phyloP scores from a whole-genome alignment of 2,797 vertebrate species.

The Heteromormyrus szaboi region DNA sequence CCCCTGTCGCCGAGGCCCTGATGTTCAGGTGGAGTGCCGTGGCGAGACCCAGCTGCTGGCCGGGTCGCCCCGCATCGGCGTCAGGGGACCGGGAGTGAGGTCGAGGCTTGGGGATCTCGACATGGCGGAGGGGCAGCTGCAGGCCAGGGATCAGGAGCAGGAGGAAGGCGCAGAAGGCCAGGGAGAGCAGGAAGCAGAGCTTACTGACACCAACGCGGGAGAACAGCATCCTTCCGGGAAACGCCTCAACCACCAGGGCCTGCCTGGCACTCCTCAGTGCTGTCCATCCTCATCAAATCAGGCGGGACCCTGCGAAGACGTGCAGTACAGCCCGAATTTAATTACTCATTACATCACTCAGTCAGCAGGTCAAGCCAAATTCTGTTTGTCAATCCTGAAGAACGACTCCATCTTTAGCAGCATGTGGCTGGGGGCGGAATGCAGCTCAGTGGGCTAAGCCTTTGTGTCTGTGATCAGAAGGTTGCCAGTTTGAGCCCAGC shows the following conservation, averaged over 20 bases:
- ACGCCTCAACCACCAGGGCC: conserved; percentile 62
- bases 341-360: neutral
- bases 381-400: neutral
- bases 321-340: neutral
- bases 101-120: conserved; percentile 53
- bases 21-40: neutral
- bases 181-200: conserved; percentile 74
- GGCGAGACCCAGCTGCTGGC: neutral
- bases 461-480: neutral
- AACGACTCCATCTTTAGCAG: neutral
- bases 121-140: conserved; percentile 46
- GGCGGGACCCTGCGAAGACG: conserved; percentile 36
- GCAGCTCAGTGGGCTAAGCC: neutral
- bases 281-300: conserved; percentile 51
- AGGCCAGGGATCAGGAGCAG: conserved; percentile 69
- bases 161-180: conserved; percentile 69
- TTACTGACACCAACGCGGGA: conserved; percentile 66
- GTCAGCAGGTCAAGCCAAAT: neutral
- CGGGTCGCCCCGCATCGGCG: neutral
- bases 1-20: neutral
- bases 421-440: neutral
- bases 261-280: conserved; percentile 37
- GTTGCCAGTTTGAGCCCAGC: neutral
- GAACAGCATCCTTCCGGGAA: conserved; percentile 65
- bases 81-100: conserved; percentile 40